phyloP scores from a whole-genome alignment of 2,797 vertebrate species.

The Delichon dasypus region DNA sequence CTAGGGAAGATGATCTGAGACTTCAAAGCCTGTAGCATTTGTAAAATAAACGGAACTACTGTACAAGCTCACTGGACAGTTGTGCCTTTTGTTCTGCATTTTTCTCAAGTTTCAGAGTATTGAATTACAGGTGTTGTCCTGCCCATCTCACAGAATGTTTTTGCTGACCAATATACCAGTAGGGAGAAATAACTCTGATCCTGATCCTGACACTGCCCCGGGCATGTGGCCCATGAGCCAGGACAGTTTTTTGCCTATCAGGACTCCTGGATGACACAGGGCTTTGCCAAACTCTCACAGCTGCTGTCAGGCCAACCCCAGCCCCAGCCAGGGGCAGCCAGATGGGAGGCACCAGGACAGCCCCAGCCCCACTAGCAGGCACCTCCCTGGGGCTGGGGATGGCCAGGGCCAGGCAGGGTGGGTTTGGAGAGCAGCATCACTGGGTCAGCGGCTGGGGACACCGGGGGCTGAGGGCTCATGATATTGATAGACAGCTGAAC shows the following conservation, averaged over 20 bases:
- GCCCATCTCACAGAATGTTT: background rate
- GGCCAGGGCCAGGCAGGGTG: background rate
- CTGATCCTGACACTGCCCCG: background rate
- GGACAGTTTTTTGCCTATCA: background rate
- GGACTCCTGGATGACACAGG: fast-evolving
- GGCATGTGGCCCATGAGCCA: fast-evolving
- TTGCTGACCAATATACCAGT: background rate
- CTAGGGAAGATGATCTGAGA: background rate
- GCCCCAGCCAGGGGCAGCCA: background rate
- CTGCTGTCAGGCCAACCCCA: background rate
- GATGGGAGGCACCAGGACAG: fast-evolving
- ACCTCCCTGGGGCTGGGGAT: background rate
- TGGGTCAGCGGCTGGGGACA: background rate
- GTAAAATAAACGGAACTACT: background rate
- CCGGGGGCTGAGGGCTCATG: fast-evolving
- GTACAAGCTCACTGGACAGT: background rate
- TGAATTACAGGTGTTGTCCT: background rate
- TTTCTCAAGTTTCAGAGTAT: background rate
- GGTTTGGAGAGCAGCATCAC: fast-evolving
- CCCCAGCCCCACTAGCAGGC: fast-evolving
- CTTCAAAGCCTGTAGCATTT: background rate
- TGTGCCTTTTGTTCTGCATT: background rate
- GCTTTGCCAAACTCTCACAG: background rate
- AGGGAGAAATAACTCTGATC: background rate
- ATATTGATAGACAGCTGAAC: background rate